Conservation (phyloP, 1,140 invertebrate genomes). For the Trichoplusia ni region DNA sequence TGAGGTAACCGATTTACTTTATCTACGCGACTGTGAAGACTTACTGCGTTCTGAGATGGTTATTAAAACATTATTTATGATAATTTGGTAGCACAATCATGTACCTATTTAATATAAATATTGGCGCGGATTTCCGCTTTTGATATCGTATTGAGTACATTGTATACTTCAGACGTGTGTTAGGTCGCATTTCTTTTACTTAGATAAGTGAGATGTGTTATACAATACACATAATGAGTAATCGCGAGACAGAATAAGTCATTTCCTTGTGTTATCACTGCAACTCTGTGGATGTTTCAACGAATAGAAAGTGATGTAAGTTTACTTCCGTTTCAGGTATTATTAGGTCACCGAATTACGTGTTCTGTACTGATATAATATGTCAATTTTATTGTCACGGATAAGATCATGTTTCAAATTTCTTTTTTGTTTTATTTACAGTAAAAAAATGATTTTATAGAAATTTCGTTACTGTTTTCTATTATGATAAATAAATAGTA, state of each 20-base stretch:
- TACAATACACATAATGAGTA: slow-evolving; percentile 5
- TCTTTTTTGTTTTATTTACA: no score
- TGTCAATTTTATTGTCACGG: no score
- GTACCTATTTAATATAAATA: no score
- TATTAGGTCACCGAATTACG: slow-evolving; percentile 10
- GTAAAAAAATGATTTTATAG: no score
- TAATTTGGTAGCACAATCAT: no score
- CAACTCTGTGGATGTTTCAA: not conserved
- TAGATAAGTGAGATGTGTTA: not conserved
- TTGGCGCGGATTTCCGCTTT: no score
- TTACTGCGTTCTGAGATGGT: not conserved
- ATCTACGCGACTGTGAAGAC: not conserved
- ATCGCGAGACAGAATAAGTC: not conserved
- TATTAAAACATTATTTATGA: no score
- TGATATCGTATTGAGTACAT: no score
- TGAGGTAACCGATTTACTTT: not conserved
- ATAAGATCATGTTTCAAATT: not conserved
- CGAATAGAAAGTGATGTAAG: slow-evolving; percentile 19
- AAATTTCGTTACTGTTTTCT: no score
- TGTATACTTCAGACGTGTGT: no score
- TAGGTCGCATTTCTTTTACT: no score
- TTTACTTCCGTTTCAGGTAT: not conserved
- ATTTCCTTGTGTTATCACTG: slow-evolving; percentile 14
- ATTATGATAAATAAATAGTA: no score
- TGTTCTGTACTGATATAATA: not conserved